A percentile compares a stretch with the other conserved stretches of the same genome.
Evolutionary conservation across 2,888 invertebrate species (phyloP).

Genomic region (Spisula subtruncata): DNA sequence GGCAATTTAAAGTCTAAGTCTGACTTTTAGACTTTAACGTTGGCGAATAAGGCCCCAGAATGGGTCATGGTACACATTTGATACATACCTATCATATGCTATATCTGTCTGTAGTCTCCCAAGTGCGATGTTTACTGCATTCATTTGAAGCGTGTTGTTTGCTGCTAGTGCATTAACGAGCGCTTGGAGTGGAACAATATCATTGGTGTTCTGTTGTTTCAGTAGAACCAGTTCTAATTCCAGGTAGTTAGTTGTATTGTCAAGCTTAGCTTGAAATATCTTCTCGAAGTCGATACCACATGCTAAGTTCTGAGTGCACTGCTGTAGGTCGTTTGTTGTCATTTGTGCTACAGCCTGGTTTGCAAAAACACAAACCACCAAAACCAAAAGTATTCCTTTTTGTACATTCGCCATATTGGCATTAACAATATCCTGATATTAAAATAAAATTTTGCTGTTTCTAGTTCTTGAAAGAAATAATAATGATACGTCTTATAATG

Average conservation of each 20-base stretch:
- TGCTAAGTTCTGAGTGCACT: conserved; percentile 68
- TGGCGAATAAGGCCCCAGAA: no score
- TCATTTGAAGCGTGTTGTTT: conserved; percentile 52
- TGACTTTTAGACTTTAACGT: no score
- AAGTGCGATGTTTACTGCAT: conserved; percentile 43
- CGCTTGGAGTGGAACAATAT: conserved; percentile 53
- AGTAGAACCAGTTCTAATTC: conserved; percentile 61
- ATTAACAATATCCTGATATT: background rate
- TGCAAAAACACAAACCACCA: background rate
- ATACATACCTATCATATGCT: conserved; percentile 60
- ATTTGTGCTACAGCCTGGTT: background rate
- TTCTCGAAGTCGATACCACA: conserved; percentile 67
- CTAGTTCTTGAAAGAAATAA: background rate
- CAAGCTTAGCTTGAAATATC: conserved; percentile 66
- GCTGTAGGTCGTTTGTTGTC: conserved; percentile 47
- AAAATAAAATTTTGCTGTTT: background rate
- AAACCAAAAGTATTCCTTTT: background rate
- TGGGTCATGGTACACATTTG: no score
- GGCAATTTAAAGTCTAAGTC: no score
- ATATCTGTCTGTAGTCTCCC: conserved; percentile 48
- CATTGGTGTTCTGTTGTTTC: conserved; percentile 44
- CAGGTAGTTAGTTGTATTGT: conserved; percentile 59
- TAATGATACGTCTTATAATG: background rate
- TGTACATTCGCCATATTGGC: background rate
- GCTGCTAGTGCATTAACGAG: conserved; percentile 49